Conservation (phyloP, 1,140 invertebrate species). For the Teleopsis dalmanni region DNA sequence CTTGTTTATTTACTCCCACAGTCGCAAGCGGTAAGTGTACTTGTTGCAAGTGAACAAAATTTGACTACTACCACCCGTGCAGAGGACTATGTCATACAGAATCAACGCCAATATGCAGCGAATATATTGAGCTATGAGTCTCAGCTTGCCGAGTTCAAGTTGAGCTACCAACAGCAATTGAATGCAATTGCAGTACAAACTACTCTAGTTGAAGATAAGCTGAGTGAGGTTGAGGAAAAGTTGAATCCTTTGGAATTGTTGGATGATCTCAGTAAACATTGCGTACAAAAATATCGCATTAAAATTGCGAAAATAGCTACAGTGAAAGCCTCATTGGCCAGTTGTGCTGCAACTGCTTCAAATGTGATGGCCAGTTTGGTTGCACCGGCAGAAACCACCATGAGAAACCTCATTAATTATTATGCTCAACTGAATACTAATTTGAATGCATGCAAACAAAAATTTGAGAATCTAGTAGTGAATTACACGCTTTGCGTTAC, state of each 20-base stretch:
- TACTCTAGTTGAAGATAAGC: not conserved
- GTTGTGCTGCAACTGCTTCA: not conserved
- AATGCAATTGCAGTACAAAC: slow-evolving; percentile 4
- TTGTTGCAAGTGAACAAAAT: not conserved
- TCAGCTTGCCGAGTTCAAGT: slow-evolving; percentile 1
- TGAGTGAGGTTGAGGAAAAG: slow-evolving; percentile 4
- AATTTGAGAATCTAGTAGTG: not conserved
- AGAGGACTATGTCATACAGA: slow-evolving; percentile 8
- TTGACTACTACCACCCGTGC: not conserved
- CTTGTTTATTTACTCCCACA: not conserved
- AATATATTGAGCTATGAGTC: slow-evolving; percentile 1
- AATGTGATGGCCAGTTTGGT: not conserved
- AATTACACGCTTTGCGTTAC: slow-evolving; percentile 9
- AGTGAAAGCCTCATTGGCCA: slow-evolving; percentile 3
- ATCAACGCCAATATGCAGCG: slow-evolving; percentile 11
- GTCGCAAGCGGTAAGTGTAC: not conserved
- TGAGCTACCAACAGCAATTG: not conserved
- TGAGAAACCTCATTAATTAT: not conserved
- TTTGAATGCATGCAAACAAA: slow-evolving; percentile 1
- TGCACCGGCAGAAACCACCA: not conserved
- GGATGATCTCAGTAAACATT: slow-evolving; percentile 2
- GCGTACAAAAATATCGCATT: slow-evolving; percentile 9
- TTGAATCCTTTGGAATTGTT: slow-evolving; percentile 9
- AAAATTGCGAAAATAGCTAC: slow-evolving; percentile 3
- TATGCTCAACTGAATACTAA: not conserved